Evolutionary conservation across 2,797 vertebrate species (phyloP).

Genomic region (Myotis planiceps): DNA sequence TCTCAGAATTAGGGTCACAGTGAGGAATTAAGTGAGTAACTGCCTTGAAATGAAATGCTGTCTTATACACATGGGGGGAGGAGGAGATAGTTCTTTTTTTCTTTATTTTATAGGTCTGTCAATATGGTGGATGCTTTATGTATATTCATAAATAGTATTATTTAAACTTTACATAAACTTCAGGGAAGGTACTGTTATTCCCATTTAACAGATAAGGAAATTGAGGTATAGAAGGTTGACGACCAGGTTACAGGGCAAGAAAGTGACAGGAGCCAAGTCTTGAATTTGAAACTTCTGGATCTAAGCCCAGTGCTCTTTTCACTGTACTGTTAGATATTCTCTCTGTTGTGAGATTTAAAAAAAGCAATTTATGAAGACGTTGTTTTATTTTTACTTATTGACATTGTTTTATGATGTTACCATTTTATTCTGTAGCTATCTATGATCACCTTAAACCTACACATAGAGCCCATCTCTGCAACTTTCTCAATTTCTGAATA

Average conservation of each 20-base stretch:
- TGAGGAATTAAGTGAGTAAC: background rate
- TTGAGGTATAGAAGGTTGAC: background rate
- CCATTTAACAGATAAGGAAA: background rate
- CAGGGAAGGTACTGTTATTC: background rate
- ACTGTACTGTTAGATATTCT: background rate
- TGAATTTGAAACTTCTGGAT: background rate
- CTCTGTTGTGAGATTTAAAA: background rate
- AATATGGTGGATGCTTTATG: background rate
- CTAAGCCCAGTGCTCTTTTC: background rate
- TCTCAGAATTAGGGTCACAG: background rate
- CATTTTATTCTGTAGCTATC: background rate
- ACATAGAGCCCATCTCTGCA: background rate
- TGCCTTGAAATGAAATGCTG: background rate
- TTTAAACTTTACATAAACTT: background rate
- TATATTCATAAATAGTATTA: background rate
- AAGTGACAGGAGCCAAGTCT: background rate
- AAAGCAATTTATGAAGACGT: background rate
- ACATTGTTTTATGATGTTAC: background rate
- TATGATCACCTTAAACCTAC: background rate
- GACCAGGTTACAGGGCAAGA: background rate
- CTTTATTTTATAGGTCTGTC: background rate
- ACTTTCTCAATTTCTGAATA: constrained; percentile 13
- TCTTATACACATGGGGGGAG: background rate
- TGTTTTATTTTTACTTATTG: background rate
- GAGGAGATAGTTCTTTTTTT: background rate